A percentile compares a stretch with the other conserved stretches of the same genome.
Conservation (phyloP, 1,140 invertebrate genomes). For the Bombus pascuorum region DNA sequence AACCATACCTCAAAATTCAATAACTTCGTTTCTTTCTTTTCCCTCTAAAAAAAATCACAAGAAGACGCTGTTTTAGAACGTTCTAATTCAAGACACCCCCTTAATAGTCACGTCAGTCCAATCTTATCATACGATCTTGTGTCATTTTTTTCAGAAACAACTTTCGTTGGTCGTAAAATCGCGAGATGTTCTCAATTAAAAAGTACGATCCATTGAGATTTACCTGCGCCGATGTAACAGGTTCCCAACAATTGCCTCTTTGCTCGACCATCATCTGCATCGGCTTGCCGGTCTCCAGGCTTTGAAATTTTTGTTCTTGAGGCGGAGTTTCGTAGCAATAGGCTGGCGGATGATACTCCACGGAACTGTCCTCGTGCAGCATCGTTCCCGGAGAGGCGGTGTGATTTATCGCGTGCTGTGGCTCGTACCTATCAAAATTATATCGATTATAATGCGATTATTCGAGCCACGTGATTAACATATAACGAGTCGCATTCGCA, state of each 20-base stretch:
- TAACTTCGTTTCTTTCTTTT: no score
- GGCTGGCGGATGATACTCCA: constrained; percentile 74
- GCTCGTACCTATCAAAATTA: constrained; percentile 68
- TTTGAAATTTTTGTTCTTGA: constrained; percentile 75
- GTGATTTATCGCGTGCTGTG: constrained; percentile 69
- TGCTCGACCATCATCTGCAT: constrained; percentile 65
- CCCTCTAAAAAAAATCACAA: no score
- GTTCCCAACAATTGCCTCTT: constrained; percentile 74
- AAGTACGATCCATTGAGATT: not conserved
- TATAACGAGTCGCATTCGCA: not conserved
- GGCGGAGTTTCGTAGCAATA: constrained; percentile 79
- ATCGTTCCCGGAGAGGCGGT: constrained; percentile 69
- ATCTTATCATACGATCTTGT: no score
- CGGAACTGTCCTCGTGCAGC: constrained; percentile 78
- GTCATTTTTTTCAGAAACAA: not conserved
- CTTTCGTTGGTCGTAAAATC: not conserved
- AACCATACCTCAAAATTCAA: no score
- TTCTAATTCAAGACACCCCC: no score
- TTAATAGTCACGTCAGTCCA: no score
- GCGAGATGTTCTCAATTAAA: not conserved
- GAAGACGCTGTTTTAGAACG: no score
- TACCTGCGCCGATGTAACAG: constrained; percentile 71
- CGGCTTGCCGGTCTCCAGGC: constrained; percentile 65
- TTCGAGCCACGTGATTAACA: not conserved
- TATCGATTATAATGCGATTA: not conserved